Base-by-base conservation (phyloP, 2,888 invertebrate genomes). In the Chrysolina americana region DNA sequence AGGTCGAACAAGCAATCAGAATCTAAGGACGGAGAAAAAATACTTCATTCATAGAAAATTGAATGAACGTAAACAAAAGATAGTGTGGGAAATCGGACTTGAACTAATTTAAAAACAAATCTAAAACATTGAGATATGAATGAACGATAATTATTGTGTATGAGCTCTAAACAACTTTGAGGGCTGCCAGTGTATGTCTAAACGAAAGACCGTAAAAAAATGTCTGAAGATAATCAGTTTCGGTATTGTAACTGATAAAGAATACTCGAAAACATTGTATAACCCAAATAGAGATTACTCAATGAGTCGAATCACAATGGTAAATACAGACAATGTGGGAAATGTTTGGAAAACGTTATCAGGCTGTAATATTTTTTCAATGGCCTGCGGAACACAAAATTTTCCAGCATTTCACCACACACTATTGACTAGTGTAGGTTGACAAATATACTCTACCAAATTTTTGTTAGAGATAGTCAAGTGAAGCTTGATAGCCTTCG, bases 281-380 rank as follows among this genome's bases (percentile, higher is more conserved):
- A 59, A 59, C 28, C 59, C 59, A 59, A 59, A 59, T 36, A 36
- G 28, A 59, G 23, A 59, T 59, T 28, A 59, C 15, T 21, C n/a
- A 28, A 59, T 6, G n/a, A 59, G n/a, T 28, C 11, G n/a, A 59
- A 28, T 28, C 23, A 28, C 36, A 59, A 36, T 36, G 36, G 23
- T 28, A 59, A 59, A 59, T 59, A 59, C 59, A 59, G 59, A 59
- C 59, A 59, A 59, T 19, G 11, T 53, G 48, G 13, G 53, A 53
- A 21, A 53, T 53, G 19, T 53, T 21, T 53, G 21, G 13, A 53
- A 53, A 53, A 6, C 53, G 11, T 53, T 53, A 53, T 53, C 53
- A 21, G 21, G 11, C 2, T 21, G 53, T 21, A 21, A 21, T 19
- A 19, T 53, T 53, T 10, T n/a, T 19, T 53, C 53, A 53, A 21